Conservation (phyloP, 1,140 invertebrate species). For the Drosophila kepulauana region DNA sequence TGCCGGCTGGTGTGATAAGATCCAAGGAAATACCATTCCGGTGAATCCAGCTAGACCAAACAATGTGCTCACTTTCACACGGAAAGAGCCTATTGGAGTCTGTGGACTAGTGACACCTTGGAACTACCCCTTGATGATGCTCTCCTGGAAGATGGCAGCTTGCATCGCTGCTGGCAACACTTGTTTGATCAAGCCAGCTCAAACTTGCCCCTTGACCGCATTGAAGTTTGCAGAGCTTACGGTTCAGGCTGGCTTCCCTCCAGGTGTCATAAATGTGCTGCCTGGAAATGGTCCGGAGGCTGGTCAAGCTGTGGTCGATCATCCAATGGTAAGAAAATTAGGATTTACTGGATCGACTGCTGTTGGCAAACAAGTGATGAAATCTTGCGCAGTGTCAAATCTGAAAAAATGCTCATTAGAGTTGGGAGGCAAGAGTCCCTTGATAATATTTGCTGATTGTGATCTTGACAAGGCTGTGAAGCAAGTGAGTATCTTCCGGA, state of each 20-base stretch:
- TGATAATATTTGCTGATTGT: constrained; percentile 97
- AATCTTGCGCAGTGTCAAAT: constrained; percentile 94
- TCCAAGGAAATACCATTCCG: constrained; percentile 96
- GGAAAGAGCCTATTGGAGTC: constrained; percentile 95
- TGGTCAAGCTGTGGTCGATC: constrained; percentile 94
- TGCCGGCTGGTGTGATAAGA: constrained; percentile 98
- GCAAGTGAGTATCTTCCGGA: constrained; percentile 87
- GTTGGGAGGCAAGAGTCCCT: constrained; percentile 97
- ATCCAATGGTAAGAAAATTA: constrained; percentile 93
- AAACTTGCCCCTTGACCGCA: constrained; percentile 95
- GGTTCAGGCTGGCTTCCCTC: constrained; percentile 94
- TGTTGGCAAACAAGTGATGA: constrained; percentile 92
- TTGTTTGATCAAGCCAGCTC: constrained; percentile 97
- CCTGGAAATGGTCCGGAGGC: constrained; percentile 92
- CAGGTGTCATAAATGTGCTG: constrained; percentile 97
- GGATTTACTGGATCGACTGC: constrained; percentile 98
- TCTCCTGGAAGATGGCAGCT: constrained; percentile 99
- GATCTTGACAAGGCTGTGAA: constrained; percentile 96
- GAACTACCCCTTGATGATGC: constrained; percentile 99
- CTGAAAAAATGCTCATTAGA: constrained; percentile 97
- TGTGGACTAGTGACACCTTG: constrained; percentile 98
- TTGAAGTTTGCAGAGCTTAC: constrained; percentile 97
- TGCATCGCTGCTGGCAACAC: constrained; percentile 97
- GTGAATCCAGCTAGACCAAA: constrained; percentile 95
- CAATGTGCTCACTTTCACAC: constrained; percentile 92